Conservation (phyloP, 2,113 vertebrate species). For the Epinephelus lanceolatus region DNA sequence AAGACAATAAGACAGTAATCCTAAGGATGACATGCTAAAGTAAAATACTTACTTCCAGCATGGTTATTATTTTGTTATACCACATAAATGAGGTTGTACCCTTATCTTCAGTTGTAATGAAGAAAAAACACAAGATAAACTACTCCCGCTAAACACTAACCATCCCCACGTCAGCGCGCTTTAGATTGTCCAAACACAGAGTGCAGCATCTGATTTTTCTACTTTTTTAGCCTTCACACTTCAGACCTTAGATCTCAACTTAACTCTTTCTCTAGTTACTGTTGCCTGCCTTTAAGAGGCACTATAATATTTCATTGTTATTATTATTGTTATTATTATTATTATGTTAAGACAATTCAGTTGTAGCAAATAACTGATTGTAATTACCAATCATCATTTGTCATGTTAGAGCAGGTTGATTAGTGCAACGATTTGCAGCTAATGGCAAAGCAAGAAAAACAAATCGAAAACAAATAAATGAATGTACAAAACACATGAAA, state of each 20-base stretch:
- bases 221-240: background rate
- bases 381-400: background rate
- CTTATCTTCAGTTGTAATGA: background rate
- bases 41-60: no score
- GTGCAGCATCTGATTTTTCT: background rate
- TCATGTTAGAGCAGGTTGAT: background rate
- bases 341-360: background rate
- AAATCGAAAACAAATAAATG: conserved; percentile 1
- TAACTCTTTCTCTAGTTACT: background rate
- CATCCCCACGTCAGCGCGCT: background rate
- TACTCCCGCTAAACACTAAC: background rate
- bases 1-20: no score
- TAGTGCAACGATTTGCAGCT: background rate
- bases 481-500: conserved; percentile 5
- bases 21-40: no score
- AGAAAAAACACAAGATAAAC: no score
- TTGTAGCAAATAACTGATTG: background rate
- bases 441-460: conserved; percentile 16
- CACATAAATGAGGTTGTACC: background rate
- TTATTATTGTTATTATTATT: background rate
- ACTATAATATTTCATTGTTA: no score
- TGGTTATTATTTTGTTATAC: background rate
- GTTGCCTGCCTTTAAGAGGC: background rate
- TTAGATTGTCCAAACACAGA: background rate
- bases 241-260: background rate